Evolutionary conservation across 1,140 invertebrate species (phyloP).

Genomic region (Penaeus vannamei): DNA sequence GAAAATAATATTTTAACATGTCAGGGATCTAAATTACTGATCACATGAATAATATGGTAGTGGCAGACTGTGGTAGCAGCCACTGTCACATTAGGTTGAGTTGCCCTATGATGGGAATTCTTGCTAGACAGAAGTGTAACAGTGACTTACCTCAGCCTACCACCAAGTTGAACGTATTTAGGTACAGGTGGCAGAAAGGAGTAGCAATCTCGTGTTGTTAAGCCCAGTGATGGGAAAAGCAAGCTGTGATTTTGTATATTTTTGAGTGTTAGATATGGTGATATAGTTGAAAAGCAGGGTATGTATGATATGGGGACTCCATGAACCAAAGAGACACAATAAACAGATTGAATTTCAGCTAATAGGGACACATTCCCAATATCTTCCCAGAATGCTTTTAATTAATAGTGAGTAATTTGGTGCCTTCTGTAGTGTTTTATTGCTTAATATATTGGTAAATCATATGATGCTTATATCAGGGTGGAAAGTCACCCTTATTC

Average conservation of each 20-base stretch:
- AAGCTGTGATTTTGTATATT: conserved; percentile 67
- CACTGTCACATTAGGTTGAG: conserved; percentile 28
- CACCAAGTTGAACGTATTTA: conserved; percentile 1
- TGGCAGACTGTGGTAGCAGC: conserved; percentile 35
- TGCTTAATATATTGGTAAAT: conserved; percentile 47
- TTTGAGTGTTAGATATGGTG: conserved; percentile 56
- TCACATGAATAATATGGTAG: conserved; percentile 29
- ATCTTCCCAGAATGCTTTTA: conserved; percentile 48
- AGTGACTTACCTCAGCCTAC: conserved; percentile 46
- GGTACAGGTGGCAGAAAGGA: conserved; percentile 41
- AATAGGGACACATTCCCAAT: conserved; percentile 61
- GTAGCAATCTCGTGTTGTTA: conserved; percentile 55
- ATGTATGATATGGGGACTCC: conserved; percentile 58
- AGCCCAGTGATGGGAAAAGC: conserved; percentile 58
- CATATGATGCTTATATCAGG: conserved; percentile 32
- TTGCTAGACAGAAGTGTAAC: conserved; percentile 20
- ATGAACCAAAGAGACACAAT: conserved; percentile 58
- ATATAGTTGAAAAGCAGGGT: conserved; percentile 55
- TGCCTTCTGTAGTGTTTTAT: conserved; percentile 56
- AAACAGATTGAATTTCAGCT: conserved; percentile 56
- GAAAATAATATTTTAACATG: conserved; percentile 14
- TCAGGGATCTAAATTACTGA: conserved; percentile 26
- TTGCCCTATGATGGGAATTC: not conserved
- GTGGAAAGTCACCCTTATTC: conserved; percentile 34
- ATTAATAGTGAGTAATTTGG: conserved; percentile 44